These are phyloP conservation scores for Dryocosmus kuriphilus DNA, from an alignment of 2,888 invertebrate genomes.

Conservation along the genomic window DNA sequence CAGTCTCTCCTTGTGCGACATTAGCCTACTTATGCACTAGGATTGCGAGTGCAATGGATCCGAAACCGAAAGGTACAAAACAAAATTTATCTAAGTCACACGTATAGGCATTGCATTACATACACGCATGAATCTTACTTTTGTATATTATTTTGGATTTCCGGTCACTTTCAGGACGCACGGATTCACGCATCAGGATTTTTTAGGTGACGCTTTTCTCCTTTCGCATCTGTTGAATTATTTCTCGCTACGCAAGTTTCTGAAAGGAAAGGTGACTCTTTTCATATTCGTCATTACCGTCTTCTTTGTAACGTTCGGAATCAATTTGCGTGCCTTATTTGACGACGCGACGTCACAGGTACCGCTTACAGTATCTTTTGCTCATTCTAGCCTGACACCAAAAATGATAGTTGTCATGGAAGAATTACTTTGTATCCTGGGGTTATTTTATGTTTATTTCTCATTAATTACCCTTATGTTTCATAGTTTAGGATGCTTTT, in stretches of 20 bases:
- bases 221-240: background rate
- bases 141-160: background rate
- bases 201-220: background rate
- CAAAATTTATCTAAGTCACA: constrained; percentile 35
- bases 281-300: background rate
- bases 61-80: constrained; percentile 40
- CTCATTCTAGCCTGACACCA: background rate
- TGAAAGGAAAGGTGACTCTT: background rate
- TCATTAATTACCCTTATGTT: background rate
- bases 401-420: background rate
- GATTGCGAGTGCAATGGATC: constrained; percentile 29
- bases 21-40: constrained; percentile 30
- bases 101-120: background rate
- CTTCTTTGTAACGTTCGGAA: background rate
- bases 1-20: constrained; percentile 5
- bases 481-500: background rate
- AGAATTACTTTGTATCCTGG: background rate
- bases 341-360: background rate
- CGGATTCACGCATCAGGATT: background rate
- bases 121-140: background rate
- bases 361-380: background rate
- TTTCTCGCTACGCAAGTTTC: background rate
- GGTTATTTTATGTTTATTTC: no score
- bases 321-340: background rate
- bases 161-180: background rate